Evolutionary conservation across 2,797 vertebrate species (phyloP).

Genomic region (Cryptoprocta ferox): DNA sequence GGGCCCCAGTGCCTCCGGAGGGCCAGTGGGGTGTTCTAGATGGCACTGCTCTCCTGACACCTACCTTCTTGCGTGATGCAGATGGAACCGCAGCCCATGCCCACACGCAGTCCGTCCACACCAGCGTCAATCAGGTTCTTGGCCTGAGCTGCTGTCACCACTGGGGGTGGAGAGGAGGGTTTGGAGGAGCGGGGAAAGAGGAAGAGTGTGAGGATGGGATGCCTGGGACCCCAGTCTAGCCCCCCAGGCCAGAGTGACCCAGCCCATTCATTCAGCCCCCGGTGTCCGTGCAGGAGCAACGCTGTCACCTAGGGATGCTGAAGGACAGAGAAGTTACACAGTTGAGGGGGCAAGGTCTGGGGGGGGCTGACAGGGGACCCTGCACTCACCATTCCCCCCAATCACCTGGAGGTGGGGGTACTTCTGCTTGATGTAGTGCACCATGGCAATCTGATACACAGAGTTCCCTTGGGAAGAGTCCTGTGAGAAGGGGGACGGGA

Average conservation of each 20-base stretch:
- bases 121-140: conserved; percentile 97
- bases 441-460: conserved; percentile 95
- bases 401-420: conserved; percentile 94
- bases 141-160: conserved; percentile 96
- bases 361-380: not conserved
- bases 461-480: conserved; percentile 97
- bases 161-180: conserved; percentile 82
- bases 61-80: conserved; percentile 97
- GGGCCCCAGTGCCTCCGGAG: fast-evolving
- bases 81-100: conserved; percentile 97
- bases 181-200: not conserved
- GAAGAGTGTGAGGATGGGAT: not conserved
- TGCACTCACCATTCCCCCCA: conserved; percentile 93
- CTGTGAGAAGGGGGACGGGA: conserved; percentile 80
- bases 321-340: not conserved
- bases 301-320: not conserved
- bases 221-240: not conserved
- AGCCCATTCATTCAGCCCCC: not conserved
- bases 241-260: not conserved
- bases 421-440: conserved; percentile 95
- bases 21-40: not conserved
- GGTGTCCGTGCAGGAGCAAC: not conserved
- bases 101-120: conserved; percentile 94
- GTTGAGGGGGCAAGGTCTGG: not conserved
- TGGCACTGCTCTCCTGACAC: not conserved